Evolutionary conservation across 2,113 vertebrate genomes (phyloP).

Genomic region (Lasiurus cinereus): DNA sequence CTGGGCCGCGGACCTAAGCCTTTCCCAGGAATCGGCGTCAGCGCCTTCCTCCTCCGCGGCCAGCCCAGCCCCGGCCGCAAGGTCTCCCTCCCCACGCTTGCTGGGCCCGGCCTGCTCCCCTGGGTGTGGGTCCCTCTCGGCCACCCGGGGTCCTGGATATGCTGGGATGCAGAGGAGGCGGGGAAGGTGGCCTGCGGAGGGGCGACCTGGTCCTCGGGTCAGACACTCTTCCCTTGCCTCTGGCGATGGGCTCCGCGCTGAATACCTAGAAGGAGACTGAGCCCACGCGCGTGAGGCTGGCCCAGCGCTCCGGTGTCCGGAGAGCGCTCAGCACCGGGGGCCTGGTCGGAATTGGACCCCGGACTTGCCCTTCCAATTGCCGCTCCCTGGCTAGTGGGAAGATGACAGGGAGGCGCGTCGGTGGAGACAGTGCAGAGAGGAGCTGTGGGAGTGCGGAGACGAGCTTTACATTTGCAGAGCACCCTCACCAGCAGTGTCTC

Average conservation of each 20-base stretch:
- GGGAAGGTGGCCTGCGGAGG: neutral
- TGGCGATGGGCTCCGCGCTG: neutral
- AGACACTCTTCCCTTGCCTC: neutral
- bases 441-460: neutral
- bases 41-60: slow-evolving; percentile 11
- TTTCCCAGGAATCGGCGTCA: slow-evolving; percentile 75
- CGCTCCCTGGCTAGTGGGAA: neutral
- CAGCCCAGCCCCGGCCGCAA: neutral
- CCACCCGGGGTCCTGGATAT: neutral
- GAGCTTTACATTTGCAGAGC: neutral
- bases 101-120: neutral
- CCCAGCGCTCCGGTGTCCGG: neutral
- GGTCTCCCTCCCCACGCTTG: neutral
- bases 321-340: neutral
- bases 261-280: neutral
- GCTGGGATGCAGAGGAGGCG: neutral
- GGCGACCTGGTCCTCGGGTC: neutral
- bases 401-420: neutral
- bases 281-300: neutral
- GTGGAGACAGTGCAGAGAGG: neutral
- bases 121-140: neutral
- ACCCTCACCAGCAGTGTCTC: neutral
- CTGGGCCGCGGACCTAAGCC: slow-evolving; percentile 77
- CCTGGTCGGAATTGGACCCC: slow-evolving; percentile 5
- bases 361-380: neutral